phyloP scores from a whole-genome alignment of 2,888 invertebrate species.

The Mechanitis mazaeus region DNA sequence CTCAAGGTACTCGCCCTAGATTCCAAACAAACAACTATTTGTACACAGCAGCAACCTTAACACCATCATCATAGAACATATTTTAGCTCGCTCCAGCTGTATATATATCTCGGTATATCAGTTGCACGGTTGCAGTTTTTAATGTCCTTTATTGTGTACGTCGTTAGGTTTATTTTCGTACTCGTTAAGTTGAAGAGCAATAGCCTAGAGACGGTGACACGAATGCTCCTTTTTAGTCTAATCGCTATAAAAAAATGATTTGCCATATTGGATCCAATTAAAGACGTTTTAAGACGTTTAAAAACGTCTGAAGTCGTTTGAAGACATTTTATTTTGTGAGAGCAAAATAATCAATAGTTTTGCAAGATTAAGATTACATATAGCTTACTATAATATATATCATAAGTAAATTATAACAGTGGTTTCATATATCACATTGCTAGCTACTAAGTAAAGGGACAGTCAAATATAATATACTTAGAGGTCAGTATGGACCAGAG shows the following conservation, averaged over 20 bases:
- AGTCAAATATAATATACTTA: constrained; percentile 4
- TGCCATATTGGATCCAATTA: constrained; percentile 29
- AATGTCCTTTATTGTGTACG: constrained; percentile 18
- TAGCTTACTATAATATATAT: no score
- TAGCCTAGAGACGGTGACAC: constrained; percentile 62
- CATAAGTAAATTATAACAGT: no score
- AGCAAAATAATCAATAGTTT: not conserved
- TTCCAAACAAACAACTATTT: constrained; percentile 35
- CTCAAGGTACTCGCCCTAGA: constrained; percentile 71
- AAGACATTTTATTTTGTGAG: not conserved
- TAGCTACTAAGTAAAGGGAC: no score
- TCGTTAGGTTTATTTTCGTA: constrained; percentile 34
- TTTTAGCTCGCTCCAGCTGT: constrained; percentile 25
- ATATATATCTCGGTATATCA: constrained; percentile 19
- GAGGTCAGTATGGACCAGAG: constrained; percentile 23
- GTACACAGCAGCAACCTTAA: constrained; percentile 18
- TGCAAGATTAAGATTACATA: not conserved
- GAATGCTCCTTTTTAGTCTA: constrained; percentile 67
- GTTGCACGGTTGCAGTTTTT: constrained; percentile 27
- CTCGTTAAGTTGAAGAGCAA: constrained; percentile 36
- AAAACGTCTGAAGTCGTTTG: not conserved
- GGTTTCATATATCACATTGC: no score
- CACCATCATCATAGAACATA: constrained; percentile 20
- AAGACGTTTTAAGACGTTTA: constrained; percentile 20
- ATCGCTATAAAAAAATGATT: constrained; percentile 49